Conservation (phyloP, 1,140 invertebrate genomes). For the Bombus waltoni region DNA sequence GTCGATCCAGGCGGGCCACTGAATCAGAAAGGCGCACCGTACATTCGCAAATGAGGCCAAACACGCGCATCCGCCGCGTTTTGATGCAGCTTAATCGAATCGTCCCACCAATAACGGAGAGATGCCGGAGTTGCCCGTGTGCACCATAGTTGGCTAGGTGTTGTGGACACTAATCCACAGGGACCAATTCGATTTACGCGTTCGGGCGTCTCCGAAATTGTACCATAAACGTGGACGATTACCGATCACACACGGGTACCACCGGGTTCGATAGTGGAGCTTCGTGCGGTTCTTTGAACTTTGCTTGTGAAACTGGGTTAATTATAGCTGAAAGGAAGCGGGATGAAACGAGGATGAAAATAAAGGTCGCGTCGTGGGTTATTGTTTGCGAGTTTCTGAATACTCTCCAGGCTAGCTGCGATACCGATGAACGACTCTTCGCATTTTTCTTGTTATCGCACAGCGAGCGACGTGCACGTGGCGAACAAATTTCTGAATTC, state of each 20-base stretch:
- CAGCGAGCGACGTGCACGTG: too few relatives aligned
- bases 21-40: conserved; percentile 39
- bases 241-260: background rate
- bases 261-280: too few relatives aligned
- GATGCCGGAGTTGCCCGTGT: background rate
- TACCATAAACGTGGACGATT: conserved; percentile 24
- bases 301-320: background rate
- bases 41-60: conserved; percentile 50
- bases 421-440: background rate
- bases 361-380: background rate
- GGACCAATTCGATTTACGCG: background rate
- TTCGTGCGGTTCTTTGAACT: background rate
- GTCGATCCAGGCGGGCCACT: conserved; percentile 28
- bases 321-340: background rate
- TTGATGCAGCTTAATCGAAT: conserved; percentile 46
- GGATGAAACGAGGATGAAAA: background rate
- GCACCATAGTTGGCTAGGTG: background rate
- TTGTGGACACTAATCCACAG: conserved; percentile 9
- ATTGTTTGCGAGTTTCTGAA: background rate
- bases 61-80: conserved; percentile 41
- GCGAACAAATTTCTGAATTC: too few relatives aligned
- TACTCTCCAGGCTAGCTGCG: too few relatives aligned
- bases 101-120: conserved; percentile 14
- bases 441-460: background rate
- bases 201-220: conserved; percentile 24